Evolutionary conservation across 64 coral and sea anemone genomes (phyloP).

Genomic region (Acropora tenuis): DNA sequence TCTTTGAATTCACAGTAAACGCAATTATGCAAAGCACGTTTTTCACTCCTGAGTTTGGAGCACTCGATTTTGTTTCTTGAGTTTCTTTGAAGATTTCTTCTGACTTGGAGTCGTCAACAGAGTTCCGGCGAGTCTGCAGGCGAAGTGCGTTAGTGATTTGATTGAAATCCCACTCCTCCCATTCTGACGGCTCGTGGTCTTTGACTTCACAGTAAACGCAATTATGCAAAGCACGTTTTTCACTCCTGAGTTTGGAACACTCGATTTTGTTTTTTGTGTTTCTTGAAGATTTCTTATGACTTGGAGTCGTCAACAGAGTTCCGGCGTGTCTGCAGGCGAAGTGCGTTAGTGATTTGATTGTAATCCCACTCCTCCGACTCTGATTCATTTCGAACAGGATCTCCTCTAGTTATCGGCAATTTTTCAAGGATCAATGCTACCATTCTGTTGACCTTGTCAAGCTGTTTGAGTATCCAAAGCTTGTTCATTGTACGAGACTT

Average conservation of each 20-base stretch:
- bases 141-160: neutral
- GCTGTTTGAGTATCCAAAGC: neutral
- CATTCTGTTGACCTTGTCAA: neutral
- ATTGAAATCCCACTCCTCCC: neutral
- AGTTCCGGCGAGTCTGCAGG: neutral
- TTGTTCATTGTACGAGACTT: neutral
- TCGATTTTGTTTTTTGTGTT: neutral
- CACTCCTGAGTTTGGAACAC: constrained; percentile 2
- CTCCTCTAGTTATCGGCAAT: neutral
- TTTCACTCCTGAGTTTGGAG: constrained; percentile 5
- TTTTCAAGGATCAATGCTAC: neutral
- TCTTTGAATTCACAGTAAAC: too few relatives aligned
- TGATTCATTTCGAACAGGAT: neutral
- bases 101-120: neutral
- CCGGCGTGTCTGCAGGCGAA: neutral
- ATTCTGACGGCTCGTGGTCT: neutral
- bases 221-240: neutral
- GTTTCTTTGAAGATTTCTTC: constrained; percentile 35
- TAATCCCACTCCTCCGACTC: neutral
- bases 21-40: too few relatives aligned
- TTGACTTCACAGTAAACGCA: too few relatives aligned
- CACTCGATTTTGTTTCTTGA: neutral
- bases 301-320: neutral
- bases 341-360: neutral
- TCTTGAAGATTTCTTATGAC: constrained; percentile 34